Conservation (phyloP, 2,888 invertebrate species). For the Calameuta filiformis region DNA sequence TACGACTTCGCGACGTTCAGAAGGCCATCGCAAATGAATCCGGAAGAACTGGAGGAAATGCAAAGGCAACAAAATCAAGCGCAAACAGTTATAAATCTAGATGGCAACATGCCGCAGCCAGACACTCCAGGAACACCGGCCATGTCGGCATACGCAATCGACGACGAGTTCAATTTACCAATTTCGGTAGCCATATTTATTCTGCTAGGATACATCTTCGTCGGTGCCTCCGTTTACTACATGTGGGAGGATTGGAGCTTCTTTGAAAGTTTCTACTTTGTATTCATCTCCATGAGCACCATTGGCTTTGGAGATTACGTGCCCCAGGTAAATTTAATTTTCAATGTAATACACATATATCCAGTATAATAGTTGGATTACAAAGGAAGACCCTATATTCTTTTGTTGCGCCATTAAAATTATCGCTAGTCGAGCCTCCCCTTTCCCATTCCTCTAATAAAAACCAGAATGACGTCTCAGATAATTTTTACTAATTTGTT, state of each 20-base stretch:
- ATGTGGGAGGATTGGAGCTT: conserved; percentile 88
- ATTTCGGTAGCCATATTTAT: conserved; percentile 89
- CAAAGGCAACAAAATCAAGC: conserved; percentile 48
- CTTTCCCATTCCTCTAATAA: not conserved
- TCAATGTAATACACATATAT: not conserved
- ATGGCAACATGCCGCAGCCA: conserved; percentile 65
- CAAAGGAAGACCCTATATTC: not conserved
- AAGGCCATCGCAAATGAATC: conserved; percentile 76
- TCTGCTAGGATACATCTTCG: conserved; percentile 85
- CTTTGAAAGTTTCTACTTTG: conserved; percentile 95
- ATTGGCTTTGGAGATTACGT: conserved; percentile 96
- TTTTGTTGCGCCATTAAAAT: not conserved
- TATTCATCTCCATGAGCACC: conserved; percentile 96
- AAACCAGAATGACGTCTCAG: not conserved
- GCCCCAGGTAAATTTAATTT: conserved; percentile 71
- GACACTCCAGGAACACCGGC: conserved; percentile 83
- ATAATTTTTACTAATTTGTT: too few relatives aligned
- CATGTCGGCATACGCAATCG: conserved; percentile 81
- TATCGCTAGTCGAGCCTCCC: not conserved
- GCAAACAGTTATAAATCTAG: conserved; percentile 52
- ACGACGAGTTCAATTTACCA: conserved; percentile 95
- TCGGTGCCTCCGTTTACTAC: conserved; percentile 85
- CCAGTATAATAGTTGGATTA: not conserved
- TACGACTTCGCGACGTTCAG: conserved; percentile 83
- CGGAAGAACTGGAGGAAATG: conserved; percentile 69